These are phyloP conservation scores for Drosophila murphyi DNA, from an alignment of 1,140 invertebrate genomes.

Conservation along the genomic window DNA sequence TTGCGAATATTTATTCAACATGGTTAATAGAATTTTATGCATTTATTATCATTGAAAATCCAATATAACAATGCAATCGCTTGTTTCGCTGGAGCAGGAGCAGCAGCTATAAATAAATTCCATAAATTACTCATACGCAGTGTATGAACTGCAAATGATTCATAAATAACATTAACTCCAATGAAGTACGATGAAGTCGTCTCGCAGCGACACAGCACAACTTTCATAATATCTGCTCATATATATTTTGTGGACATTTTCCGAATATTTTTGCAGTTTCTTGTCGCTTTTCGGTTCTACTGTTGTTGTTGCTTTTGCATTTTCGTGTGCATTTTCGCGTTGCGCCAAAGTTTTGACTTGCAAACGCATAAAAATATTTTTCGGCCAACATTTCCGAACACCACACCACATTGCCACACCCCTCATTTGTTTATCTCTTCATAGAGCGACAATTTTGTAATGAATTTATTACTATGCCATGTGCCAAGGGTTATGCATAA, in stretches of 20 bases:
- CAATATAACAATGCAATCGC: neutral
- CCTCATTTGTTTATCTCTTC: conserved; percentile 74
- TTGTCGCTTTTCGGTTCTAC: conserved; percentile 16
- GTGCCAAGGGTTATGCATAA: conserved; percentile 67
- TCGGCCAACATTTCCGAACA: conserved; percentile 46
- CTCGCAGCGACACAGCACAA: conserved; percentile 52
- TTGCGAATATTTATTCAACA: neutral
- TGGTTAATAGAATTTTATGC: neutral
- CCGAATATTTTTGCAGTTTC: conserved; percentile 56
- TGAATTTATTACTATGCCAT: conserved; percentile 75
- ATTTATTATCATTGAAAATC: neutral
- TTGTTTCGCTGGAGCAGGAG: neutral
- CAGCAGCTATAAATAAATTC: conserved; percentile 27
- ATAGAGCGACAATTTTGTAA: conserved; percentile 78
- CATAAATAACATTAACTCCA: conserved; percentile 73
- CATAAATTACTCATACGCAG: conserved; percentile 51
- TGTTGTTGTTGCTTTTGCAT: conserved; percentile 42
- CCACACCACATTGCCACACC: neutral
- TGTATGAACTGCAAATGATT: conserved; percentile 49
- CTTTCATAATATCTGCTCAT: conserved; percentile 76
- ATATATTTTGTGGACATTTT: conserved; percentile 73
- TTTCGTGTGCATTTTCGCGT: conserved; percentile 72
- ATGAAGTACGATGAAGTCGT: conserved; percentile 47
- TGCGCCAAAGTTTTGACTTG: conserved; percentile 73
- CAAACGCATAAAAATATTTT: conserved; percentile 76